These are phyloP conservation scores for Lordiphosa mommai DNA, from an alignment of 1,140 invertebrate species.

Conservation along the genomic window DNA sequence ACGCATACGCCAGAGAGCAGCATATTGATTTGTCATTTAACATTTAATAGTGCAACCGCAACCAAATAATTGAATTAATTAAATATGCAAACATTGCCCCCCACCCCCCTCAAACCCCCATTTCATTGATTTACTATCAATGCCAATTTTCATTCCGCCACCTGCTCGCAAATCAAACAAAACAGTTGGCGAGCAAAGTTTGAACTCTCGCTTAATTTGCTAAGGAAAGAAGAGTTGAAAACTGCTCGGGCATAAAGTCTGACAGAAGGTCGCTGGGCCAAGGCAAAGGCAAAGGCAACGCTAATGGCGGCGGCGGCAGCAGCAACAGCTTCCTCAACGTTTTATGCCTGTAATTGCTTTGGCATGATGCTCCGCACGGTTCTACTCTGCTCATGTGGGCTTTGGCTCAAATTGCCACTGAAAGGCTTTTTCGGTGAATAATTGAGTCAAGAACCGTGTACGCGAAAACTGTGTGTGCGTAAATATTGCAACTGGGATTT, in stretches of 20 bases:
- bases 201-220: constrained; percentile 65
- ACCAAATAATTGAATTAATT: constrained; percentile 71
- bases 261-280: constrained; percentile 31
- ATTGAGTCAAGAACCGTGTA: constrained; percentile 30
- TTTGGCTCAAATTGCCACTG: constrained; percentile 15
- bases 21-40: constrained; percentile 52
- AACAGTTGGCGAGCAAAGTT: constrained; percentile 47
- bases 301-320: constrained; percentile 12
- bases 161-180: constrained; percentile 51
- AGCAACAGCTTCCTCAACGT: not conserved
- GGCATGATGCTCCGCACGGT: not conserved
- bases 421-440: constrained; percentile 20
- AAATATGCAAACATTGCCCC: constrained; percentile 31
- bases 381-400: no score
- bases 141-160: constrained; percentile 57
- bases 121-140: constrained; percentile 65
- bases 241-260: constrained; percentile 23
- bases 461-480: constrained; percentile 29
- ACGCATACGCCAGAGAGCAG: constrained; percentile 42
- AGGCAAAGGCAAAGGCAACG: constrained; percentile 23
- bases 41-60: constrained; percentile 58
- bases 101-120: not conserved
- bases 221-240: constrained; percentile 34
- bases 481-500: not conserved
- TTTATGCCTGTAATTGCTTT: no score